These are phyloP conservation scores for Hydrophis major DNA, from an alignment of 2,797 vertebrate genomes.

Conservation along the genomic window DNA sequence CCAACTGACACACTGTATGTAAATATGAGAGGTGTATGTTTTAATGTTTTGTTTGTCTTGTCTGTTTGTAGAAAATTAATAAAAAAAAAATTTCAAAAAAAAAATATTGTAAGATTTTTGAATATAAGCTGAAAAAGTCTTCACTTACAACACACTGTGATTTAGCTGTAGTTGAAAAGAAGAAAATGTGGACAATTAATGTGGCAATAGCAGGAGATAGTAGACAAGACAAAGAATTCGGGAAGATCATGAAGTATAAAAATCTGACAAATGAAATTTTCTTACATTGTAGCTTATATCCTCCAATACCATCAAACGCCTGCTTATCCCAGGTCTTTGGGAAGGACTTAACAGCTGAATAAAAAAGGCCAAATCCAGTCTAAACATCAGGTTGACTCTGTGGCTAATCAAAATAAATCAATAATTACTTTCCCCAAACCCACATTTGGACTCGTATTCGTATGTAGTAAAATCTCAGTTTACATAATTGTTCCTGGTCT, in stretches of 20 bases:
- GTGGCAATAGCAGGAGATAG: neutral
- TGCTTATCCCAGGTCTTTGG: too few species aligned
- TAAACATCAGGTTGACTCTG: neutral
- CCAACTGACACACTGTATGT: too few species aligned
- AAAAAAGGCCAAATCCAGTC: neutral
- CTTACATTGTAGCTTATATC: neutral
- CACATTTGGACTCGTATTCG: neutral
- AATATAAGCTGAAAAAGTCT: neutral
- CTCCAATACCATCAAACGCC: neutral
- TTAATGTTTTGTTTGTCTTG: too few species aligned
- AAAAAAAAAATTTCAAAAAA: too few species aligned
- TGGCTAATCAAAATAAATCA: neutral
- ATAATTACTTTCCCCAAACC: neutral
- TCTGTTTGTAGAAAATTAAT: too few species aligned
- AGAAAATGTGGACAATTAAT: neutral
- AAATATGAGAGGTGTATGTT: too few species aligned
- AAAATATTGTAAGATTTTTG: neutral
- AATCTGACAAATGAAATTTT: neutral
- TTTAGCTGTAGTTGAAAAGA: neutral
- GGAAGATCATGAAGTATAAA: neutral
- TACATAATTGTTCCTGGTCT: neutral
- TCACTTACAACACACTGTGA: neutral
- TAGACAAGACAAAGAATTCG: neutral
- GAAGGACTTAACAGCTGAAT: neutral
- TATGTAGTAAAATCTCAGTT: neutral